phyloP scores from a whole-genome alignment of 2,888 invertebrate species.

The Allolobophora icterica region DNA sequence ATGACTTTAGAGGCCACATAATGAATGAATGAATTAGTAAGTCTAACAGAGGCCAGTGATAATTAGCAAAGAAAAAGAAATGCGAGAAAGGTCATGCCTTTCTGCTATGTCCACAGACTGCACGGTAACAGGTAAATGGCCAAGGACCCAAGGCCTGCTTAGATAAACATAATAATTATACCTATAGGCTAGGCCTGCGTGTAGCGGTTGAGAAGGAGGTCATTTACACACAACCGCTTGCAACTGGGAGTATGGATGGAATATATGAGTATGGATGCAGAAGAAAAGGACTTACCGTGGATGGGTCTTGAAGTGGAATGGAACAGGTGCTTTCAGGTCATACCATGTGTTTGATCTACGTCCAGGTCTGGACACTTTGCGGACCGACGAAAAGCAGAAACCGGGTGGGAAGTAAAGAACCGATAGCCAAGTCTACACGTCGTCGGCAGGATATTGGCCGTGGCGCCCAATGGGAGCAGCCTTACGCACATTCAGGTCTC shows the following conservation, averaged over 20 bases:
- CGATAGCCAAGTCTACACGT: not conserved
- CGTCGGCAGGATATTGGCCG: not conserved
- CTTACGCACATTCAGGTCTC: not conserved
- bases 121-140: not conserved
- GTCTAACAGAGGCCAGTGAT: not conserved
- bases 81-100: not conserved
- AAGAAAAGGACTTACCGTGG: not conserved
- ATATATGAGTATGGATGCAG: not conserved
- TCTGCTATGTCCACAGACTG: not conserved
- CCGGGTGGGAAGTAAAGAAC: not conserved
- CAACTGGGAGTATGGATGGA: not conserved
- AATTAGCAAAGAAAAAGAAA: not conserved
- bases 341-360: not conserved
- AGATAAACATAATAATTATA: not conserved
- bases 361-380: not conserved
- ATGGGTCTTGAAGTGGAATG: slow-evolving; percentile 1
- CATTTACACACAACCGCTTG: not conserved
- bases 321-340: slow-evolving; percentile 2
- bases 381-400: not conserved
- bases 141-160: not conserved
- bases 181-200: not conserved
- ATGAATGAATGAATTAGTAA: not conserved
- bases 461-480: not conserved
- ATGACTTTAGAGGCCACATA: not conserved
- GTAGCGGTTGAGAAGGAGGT: not conserved